Evolutionary conservation across 2,113 vertebrate genomes (phyloP).

Genomic region (Dipodomys stephensi): DNA sequence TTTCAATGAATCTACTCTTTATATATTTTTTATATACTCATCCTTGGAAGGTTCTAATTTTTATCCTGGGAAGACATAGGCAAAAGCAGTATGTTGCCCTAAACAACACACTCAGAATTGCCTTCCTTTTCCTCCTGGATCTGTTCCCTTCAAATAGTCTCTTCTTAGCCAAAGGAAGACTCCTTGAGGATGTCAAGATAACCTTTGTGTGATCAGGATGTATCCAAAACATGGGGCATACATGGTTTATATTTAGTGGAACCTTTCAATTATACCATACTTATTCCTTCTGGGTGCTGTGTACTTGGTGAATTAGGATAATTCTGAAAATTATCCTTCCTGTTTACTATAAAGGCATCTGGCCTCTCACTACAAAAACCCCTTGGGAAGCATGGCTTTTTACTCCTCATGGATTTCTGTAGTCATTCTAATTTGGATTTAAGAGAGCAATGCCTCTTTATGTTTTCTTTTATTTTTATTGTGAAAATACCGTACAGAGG

Average conservation of each 20-base stretch:
- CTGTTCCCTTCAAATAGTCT: neutral
- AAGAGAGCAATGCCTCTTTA: neutral
- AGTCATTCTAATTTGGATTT: neutral
- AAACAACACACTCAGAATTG: neutral
- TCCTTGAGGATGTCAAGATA: neutral
- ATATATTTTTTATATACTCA: neutral
- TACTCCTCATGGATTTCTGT: neutral
- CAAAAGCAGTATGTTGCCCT: neutral
- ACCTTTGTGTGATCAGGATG: neutral
- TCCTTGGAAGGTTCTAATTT: neutral
- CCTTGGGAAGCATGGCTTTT: neutral
- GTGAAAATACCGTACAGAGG: too few relatives aligned
- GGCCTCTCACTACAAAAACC: neutral
- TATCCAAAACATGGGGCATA: neutral
- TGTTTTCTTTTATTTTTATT: neutral
- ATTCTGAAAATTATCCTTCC: conserved; percentile 39
- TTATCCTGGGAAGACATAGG: neutral
- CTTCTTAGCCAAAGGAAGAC: neutral
- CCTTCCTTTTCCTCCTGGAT: neutral
- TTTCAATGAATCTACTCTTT: neutral
- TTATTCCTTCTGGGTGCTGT: neutral
- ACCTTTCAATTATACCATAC: neutral
- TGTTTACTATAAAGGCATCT: neutral
- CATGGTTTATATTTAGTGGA: neutral
- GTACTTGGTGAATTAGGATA: neutral